Evolutionary conservation across 1,140 invertebrate genomes (phyloP).

Genomic region (Pseudomyrmex concolor): DNA sequence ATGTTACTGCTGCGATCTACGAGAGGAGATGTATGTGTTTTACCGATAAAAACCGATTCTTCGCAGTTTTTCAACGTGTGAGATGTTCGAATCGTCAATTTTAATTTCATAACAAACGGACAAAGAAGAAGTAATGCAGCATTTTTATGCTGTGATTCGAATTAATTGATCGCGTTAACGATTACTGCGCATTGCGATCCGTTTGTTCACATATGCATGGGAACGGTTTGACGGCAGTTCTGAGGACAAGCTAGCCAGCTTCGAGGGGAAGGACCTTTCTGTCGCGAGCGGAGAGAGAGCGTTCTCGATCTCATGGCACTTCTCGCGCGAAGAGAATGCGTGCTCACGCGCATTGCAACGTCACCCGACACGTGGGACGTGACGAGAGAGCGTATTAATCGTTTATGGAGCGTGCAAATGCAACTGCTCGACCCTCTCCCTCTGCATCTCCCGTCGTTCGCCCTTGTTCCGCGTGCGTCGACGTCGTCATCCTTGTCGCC

Average conservation of each 20-base stretch:
- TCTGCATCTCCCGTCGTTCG: not conserved
- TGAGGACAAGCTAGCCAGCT: not conserved
- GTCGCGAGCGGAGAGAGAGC: slow-evolving; percentile 12
- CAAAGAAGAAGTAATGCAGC: not conserved
- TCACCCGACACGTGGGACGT: slow-evolving; percentile 68
- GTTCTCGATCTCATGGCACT: slow-evolving; percentile 23
- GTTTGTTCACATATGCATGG: not conserved
- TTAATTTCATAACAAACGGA: not conserved
- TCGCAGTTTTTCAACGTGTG: not conserved
- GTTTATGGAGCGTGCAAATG: slow-evolving; percentile 70
- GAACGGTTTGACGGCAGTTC: not conserved
- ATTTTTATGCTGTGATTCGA: too few relatives aligned
- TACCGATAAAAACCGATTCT: slow-evolving; percentile 2
- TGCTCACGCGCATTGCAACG: slow-evolving; percentile 21
- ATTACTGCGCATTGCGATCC: not conserved
- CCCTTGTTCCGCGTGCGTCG: not conserved
- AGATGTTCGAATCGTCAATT: not conserved
- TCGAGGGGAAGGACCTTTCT: slow-evolving; percentile 35
- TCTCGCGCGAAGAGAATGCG: slow-evolving; percentile 24
- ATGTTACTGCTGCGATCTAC: not conserved
- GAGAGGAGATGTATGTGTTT: too few relatives aligned
- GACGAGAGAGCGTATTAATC: slow-evolving; percentile 72
- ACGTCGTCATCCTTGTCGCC: slow-evolving; percentile 19
- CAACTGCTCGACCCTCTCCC: slow-evolving; percentile 12
- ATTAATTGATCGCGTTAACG: not conserved